Evolutionary conservation across 64 coral and sea anemone species (phyloP).

Genomic region (Acropora tenuis): DNA sequence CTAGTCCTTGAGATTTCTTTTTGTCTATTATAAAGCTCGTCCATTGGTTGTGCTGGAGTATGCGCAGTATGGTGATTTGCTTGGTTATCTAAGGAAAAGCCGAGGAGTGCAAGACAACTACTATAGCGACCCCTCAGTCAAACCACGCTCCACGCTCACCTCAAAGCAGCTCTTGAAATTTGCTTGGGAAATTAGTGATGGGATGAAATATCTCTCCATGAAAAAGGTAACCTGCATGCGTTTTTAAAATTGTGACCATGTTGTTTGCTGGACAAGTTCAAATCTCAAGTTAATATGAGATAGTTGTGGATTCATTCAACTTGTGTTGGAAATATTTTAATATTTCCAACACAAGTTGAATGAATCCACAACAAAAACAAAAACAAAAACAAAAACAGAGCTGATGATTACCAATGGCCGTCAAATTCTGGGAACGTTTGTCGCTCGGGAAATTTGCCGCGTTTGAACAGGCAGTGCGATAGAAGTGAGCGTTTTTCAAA

Average conservation of each 20-base stretch:
- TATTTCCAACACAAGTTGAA: conserved; percentile 58
- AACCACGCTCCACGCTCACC: conserved; percentile 36
- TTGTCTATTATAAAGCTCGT: conserved; percentile 21
- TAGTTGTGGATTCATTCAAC: too few relatives aligned
- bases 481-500: too few relatives aligned
- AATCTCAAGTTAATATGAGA: too few relatives aligned
- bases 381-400: too few relatives aligned
- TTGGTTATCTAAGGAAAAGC: conserved; percentile 70
- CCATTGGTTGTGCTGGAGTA: conserved; percentile 67
- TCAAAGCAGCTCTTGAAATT: conserved; percentile 62
- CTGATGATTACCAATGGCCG: too few relatives aligned
- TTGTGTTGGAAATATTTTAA: too few relatives aligned
- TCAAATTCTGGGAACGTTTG: conserved; percentile 3
- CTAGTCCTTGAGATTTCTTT: not conserved
- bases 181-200: conserved; percentile 67
- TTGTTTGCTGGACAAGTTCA: too few relatives aligned
- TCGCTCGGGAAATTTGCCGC: too few relatives aligned
- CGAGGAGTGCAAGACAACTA: conserved; percentile 65
- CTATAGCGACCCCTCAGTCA: conserved; percentile 46
- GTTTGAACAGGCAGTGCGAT: too few relatives aligned
- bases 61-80: conserved; percentile 63
- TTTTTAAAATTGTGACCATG: too few relatives aligned
- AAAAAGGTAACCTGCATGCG: conserved; percentile 41
- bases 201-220: conserved; percentile 55
- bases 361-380: conserved; percentile 57